Base-by-base conservation (phyloP, 2,888 invertebrate species). In the Macrophya annulata region DNA sequence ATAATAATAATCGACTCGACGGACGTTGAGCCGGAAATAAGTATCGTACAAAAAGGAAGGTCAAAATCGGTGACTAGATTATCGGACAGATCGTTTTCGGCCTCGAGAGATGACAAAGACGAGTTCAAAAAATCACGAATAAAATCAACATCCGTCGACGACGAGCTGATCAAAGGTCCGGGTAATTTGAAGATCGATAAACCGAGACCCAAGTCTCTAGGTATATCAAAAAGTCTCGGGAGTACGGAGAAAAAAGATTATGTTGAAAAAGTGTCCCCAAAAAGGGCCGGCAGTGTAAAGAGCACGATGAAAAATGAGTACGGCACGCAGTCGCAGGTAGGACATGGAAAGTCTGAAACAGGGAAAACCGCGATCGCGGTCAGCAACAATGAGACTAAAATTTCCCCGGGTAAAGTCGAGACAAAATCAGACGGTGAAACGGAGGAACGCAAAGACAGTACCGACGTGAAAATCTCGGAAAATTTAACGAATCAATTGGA, bases 271-370 rank as follows among this genome's bases (percentile, higher is more conserved):
- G 88, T 92, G 15, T 93, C 93, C 0, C 92, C 92, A 5, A 93
- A 93, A 85, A 90, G 91, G 85, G 88, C 89, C 8, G 82, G 86
- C 45, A 86, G 85, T 82, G 76, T 88, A 95, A 86, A 95, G 95
- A 86, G 95, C 95, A 91, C 94, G 95, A 74, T 94, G 95, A 74
- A 96, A 96, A 90, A 94, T 96, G 62, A 96, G 96, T 89, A 94
- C 95, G 4, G 2, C 62, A 85, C 94, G 95, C 45, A 95, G 95
- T 89, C 94, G 31, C 31, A 31, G 95, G 86, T 94, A 94, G 45
- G 77, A 40, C 40, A 37, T 40, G 48, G 43, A 2, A 51, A 72
- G 65, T 25, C 65, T 8, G 68, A 82, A 31, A 48, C 45, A 5
- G 68, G 12, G 10, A 31, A 81, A 37, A 55, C 55, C 10, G n/a